Evolutionary conservation across 2,113 vertebrate species (phyloP), one percentile per base, ranked within the genome.

Genomic region (Austrofundulus limnaeus): DNA sequence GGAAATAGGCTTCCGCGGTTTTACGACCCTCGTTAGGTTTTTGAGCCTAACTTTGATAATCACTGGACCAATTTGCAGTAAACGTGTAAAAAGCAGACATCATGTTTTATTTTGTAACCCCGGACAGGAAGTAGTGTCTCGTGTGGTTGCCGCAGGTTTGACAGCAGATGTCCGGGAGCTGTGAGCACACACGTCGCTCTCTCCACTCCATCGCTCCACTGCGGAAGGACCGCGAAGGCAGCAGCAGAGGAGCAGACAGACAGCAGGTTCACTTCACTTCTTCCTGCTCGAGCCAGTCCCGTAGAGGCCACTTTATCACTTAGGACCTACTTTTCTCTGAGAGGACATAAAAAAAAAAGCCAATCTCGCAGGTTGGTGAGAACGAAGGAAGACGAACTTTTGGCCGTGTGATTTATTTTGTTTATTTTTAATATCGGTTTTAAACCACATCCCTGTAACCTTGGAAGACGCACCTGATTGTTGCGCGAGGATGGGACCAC

Each of bases 401-500:
- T 70, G 52, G 13, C 54, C 65, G 38, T 46, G 47, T 80, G 61
- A 64, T 81, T 20, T 24, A 23, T 54, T n/a, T 34, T 11, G 11
- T 54, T 34, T 54, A 4, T 31, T 50, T 50, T 79, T 56, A 23
- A 61, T n/a, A n/a, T 53, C 34, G 23, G 43, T 46, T 37, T 28
- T 28, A 1, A 42, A 20, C 49, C 57, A 24, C 70, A 48, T 79
- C 65, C 53, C 28, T 50, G 15, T 87, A 84, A 85, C 87, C 78
- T 91, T 89, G 88, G 88, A 78, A 85, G 85, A 82, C 70, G 58
- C 80, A 77, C 38, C 80, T 70, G 69, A 31, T 67, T 61, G 12
- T 64, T 61, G 76, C 1, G 76, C 74, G 77, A 92, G 79, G 85
- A 93, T 93, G 92, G 90, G 89, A 90, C 88, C 87, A 72, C 76